Evolutionary conservation across 2,888 invertebrate genomes (phyloP).

Genomic region (Panopea generosa): DNA sequence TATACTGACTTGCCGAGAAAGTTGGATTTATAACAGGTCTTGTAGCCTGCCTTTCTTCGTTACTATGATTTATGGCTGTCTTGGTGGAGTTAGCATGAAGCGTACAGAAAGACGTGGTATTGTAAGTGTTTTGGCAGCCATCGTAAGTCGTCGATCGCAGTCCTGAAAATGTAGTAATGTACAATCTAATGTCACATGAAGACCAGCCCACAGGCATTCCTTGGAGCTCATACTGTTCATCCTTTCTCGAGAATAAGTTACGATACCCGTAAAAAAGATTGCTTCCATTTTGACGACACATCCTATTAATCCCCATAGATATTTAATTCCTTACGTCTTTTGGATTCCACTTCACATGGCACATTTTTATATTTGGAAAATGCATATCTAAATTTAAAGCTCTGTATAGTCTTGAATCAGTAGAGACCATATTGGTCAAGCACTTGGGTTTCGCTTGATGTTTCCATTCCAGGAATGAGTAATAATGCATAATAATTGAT

Average conservation of each 20-base stretch:
- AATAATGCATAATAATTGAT: background rate
- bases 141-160: background rate
- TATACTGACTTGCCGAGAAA: too few species aligned
- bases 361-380: background rate
- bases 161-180: background rate
- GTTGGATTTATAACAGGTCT: too few species aligned
- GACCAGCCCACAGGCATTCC: background rate
- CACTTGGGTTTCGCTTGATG: background rate
- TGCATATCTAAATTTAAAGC: background rate
- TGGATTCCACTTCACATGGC: background rate
- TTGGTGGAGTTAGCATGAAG: background rate
- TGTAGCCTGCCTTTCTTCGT: background rate
- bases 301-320: background rate
- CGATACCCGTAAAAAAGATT: conserved; percentile 2
- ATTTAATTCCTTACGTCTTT: background rate
- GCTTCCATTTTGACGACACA: background rate
- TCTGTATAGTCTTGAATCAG: background rate
- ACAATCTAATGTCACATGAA: too few species aligned
- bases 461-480: background rate
- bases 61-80: background rate
- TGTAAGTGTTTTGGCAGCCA: background rate
- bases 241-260: conserved; percentile 3
- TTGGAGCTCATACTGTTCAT: background rate
- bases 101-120: background rate
- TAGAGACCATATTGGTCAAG: background rate